Evolutionary conservation across 2,888 invertebrate species (phyloP).

Genomic region (Latrodectus hesperus): DNA sequence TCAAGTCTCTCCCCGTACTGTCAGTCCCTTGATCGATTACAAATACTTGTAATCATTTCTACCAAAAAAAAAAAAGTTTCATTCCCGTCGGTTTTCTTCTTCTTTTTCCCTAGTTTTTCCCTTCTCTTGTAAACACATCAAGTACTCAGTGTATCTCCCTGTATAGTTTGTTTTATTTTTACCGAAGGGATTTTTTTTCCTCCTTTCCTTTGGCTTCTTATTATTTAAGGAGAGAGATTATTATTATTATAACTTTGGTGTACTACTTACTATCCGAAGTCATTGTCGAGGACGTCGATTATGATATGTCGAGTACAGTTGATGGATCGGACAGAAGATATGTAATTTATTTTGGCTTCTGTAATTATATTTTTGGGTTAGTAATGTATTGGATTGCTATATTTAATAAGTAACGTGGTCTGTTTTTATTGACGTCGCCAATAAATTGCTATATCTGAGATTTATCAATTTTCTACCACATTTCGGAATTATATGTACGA

Average conservation of each 20-base stretch:
- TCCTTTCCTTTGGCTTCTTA: neutral
- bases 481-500: too few species aligned
- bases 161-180: neutral
- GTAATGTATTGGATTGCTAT: too few species aligned
- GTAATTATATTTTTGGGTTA: too few species aligned
- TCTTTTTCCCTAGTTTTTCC: slow-evolving; percentile 8
- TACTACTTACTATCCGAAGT: too few species aligned
- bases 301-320: slow-evolving; percentile 25
- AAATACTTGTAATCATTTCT: slow-evolving; percentile 47
- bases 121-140: slow-evolving; percentile 49
- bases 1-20: slow-evolving; percentile 36
- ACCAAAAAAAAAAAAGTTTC: slow-evolving; percentile 26
- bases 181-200: neutral
- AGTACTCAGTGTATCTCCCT: slow-evolving; percentile 13
- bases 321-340: slow-evolving; percentile 30
- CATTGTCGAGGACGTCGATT: neutral
- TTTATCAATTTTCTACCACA: too few species aligned
- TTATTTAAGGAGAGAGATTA: neutral
- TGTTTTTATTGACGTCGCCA: too few species aligned
- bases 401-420: too few species aligned
- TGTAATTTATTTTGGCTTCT: slow-evolving; percentile 15
- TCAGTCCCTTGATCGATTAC: slow-evolving; percentile 46
- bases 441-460: too few species aligned
- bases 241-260: neutral
- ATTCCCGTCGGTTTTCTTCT: neutral